Evolutionary conservation across 1,140 invertebrate species (phyloP).

Genomic region (Drosophila watanabei): DNA sequence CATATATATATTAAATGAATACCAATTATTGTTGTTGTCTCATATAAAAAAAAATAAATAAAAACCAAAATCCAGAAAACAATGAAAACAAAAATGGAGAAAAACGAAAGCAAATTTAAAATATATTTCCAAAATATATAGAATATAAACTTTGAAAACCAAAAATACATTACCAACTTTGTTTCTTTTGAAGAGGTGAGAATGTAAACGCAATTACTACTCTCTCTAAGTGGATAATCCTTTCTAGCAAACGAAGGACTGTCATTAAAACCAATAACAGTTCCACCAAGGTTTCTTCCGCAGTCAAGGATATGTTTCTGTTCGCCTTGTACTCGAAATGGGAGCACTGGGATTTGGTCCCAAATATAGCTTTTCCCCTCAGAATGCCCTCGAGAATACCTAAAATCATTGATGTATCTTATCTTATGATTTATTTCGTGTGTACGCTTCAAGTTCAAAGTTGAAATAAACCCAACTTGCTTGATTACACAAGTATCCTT

Average conservation of each 20-base stretch:
- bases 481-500: background rate
- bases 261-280: no score
- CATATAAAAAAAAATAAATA: conserved; percentile 51
- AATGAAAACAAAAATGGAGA: conserved; percentile 28
- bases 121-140: conserved; percentile 68
- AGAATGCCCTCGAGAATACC: no score
- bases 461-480: background rate
- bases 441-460: no score
- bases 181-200: conserved; percentile 6
- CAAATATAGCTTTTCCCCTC: no score
- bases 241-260: no score
- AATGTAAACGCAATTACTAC: background rate
- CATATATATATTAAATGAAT: conserved; percentile 80
- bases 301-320: no score
- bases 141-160: conserved; percentile 82
- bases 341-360: no score
- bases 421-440: no score
- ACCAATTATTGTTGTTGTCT: conserved; percentile 83
- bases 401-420: no score
- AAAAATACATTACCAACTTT: conserved; percentile 28
- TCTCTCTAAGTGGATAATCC: no score
- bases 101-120: conserved; percentile 62
- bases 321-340: no score
- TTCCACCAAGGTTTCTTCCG: no score
- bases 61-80: conserved; percentile 24